Base-by-base conservation (phyloP, 2,797 vertebrate genomes). In the Choloepus didactylus region DNA sequence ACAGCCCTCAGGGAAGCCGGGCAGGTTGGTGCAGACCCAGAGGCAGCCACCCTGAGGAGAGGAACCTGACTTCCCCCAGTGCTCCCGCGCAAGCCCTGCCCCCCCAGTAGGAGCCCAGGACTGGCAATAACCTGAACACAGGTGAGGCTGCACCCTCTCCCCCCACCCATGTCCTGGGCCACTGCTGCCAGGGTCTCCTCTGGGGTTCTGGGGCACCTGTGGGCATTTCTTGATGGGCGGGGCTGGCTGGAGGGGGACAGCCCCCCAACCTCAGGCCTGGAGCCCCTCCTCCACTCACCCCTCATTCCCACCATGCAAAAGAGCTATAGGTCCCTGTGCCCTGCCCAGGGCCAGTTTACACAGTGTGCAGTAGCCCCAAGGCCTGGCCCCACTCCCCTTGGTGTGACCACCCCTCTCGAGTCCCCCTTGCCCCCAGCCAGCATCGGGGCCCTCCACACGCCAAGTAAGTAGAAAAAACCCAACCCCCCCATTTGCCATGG, bases 341-440 rank as follows among this genome's bases (percentile, higher is more conserved):
- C 95, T 94, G 95, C 94, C 95, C 8, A 59, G 96, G 97, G 81
- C 95, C 96, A 94, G 97, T 97, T 97, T 97, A 98, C 97, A 94
- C 95, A 84, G 87, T 29, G 73, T 82, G 88, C n/a, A 75, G 88
- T 89, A 25, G 87, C 80, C 95, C 95, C 92, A 89, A 91, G 92
- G 95, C 96, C 95, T 89, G 94, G 79, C 82, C 94, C 51, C 41
- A 1, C 44, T 12, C 62, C 80, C 69, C 77, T 70, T 1, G 0
- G 35, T 69, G 91, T 93, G 84, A 93, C 96, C 93, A 1, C 67
- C 72, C 76, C 69, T 77, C 81, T 69, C 5, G 7, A 96, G 88
- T 64, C 81, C 73, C 94, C 35, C 23, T 67, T 91, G 44, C 46
- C 23, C 89, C 81, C 60, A 10, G 72, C 54, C 59, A 95, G 80